Base-by-base conservation (phyloP, 2,797 vertebrate species). In the Ctenochaetus hawaiiensis region DNA sequence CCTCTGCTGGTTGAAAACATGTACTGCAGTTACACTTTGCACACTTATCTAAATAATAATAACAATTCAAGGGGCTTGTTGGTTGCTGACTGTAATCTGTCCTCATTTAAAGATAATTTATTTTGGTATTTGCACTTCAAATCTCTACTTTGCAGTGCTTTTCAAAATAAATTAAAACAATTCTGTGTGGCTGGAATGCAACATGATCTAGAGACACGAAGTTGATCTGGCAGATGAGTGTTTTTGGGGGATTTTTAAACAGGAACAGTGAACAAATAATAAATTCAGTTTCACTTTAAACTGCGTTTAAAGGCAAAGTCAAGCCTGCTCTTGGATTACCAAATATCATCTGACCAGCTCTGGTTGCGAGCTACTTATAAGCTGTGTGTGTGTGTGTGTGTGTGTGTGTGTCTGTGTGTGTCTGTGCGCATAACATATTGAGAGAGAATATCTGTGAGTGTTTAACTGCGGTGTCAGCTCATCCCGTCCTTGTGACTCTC, bases 291-390 rank as follows among this genome's bases (percentile, higher is more conserved):
- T 18, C 72, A 57, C 37, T 23, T 2, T 70, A 52, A 70, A 54
- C n/a, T 83, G 71, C 71, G 80, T 81, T 79, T 82, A 61, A 83
- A 65, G 53, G 80, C 72, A 53, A 83, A 78, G 61, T 69, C 74
- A 37, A 37, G 4, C 16, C 75, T 74, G 77, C 82, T 87, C 83
- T 79, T 89, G 74, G 80, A 88, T 90, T 85, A 89, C 86, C 58
- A 77, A 90, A 90, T 79, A 85, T 64, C 80, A 74, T 82, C 80
- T 65, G 68, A 82, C 62, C 78, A 70, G 89, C 91, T 95, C 90
- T 85, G 81, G 91, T 95, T 96, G 93, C 95, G 45, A 70, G 86
- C 93, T 95, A 94, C 94, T 95, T 94, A 91, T 94, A 94, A 91
- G 82, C 71, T 18, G n/a, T 64, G 54, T 81, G 53, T 57, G 52